These are phyloP conservation scores for Eupithecia pulchellata DNA, from an alignment of 2,888 invertebrate species.

Conservation along the genomic window DNA sequence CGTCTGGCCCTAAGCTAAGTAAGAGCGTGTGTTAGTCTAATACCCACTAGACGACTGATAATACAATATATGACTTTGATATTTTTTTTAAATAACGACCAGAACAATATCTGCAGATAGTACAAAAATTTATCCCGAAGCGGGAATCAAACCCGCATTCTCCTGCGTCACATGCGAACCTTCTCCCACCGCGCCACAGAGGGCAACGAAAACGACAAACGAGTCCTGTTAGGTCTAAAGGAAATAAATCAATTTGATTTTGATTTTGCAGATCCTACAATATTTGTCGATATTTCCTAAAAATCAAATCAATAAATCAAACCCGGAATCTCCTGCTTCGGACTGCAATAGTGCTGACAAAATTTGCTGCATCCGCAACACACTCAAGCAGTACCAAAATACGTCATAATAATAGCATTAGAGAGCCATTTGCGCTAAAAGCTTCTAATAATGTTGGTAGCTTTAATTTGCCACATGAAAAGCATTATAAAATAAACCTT, in stretches of 20 bases:
- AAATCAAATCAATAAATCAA: neutral
- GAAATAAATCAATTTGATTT: too few species aligned
- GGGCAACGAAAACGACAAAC: too few species aligned
- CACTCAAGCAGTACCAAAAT: constrained; percentile 22
- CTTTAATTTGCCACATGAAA: constrained; percentile 56
- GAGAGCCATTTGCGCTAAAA: constrained; percentile 60
- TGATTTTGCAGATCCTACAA: too few species aligned
- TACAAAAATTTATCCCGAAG: neutral
- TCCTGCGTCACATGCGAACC: too few species aligned
- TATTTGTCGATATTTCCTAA: too few species aligned
- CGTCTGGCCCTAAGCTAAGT: too few species aligned
- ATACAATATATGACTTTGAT: too few species aligned
- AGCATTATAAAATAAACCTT: constrained; percentile 22
- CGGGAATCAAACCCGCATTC: neutral
- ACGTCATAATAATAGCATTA: constrained; percentile 54
- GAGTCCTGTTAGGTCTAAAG: too few species aligned
- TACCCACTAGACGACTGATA: too few species aligned
- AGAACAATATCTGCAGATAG: neutral
- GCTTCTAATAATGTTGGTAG: constrained; percentile 59
- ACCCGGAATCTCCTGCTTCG: neutral
- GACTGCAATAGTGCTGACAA: neutral
- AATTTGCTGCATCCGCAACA: constrained; percentile 3
- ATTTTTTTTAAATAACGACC: too few species aligned
- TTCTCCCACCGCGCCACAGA: too few species aligned
- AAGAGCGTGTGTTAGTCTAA: too few species aligned